Base-by-base conservation (phyloP, 1,140 invertebrate genomes). In the Drosophila trapezifrons region DNA sequence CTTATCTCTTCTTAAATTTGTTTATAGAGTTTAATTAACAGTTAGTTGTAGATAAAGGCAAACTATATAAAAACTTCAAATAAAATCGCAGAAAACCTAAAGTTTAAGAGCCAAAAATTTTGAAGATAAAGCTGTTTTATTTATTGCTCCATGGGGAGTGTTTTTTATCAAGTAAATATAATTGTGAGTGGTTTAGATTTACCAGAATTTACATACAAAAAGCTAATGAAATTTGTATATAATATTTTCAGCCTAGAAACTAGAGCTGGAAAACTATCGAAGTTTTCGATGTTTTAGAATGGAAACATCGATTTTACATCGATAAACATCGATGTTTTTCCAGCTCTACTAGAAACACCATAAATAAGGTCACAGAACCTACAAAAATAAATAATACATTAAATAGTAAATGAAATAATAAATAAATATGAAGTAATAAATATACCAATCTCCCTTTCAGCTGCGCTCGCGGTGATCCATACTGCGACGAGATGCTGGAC, bases 401-500 rank as follows among this genome's bases (percentile, higher is more conserved):
- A 45, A 47, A 17, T 15, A 25, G n/a, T 47, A n/a, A 12, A 12
- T 10, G 9, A 49, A 29, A 12, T 17, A 10, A 17, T n/a, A 12
- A 1, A 25, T 15, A 4, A 1, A 27, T n/a, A n/a, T n/a, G n/a
- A n/a, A n/a, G n/a, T n/a, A n/a, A n/a, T n/a, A n/a, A n/a, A n/a
- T n/a, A n/a, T n/a, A n/a, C n/a, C n/a, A n/a, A n/a, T n/a, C n/a
- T n/a, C n/a, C n/a, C n/a, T n/a, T n/a, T n/a, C n/a, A 86, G 83
- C 5, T 93, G 93, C 65, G 74, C 81, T 0, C 78, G 78, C 29
- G 80, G 83, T 0, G 91, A 92, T 55, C 69, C 84, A 0, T 71
- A 63, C 20, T 93, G 93, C 42, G 93, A 93, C 35, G 63, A 92
- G 4, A 84, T 91, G 72, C 65, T 95, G 12, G 90, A 92, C 70